These are phyloP conservation scores for Tetanocera ferruginea DNA, from an alignment of 2,888 invertebrate genomes.

Conservation along the genomic window DNA sequence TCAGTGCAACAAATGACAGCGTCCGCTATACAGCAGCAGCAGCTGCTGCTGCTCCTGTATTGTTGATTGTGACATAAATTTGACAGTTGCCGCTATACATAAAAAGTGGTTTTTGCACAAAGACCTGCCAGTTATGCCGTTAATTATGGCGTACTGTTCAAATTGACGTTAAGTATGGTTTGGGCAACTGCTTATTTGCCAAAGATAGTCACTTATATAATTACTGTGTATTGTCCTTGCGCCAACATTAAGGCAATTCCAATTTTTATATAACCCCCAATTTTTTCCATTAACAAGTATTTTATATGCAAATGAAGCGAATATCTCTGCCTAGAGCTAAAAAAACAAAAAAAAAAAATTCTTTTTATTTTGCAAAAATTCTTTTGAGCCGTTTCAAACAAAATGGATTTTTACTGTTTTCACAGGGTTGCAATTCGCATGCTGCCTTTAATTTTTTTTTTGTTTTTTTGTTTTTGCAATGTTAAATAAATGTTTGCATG, in stretches of 20 bases:
- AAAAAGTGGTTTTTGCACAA: not conserved
- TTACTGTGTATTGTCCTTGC: not conserved
- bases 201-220: not conserved
- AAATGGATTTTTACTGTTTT: too few relatives aligned
- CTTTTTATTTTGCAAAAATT: too few relatives aligned
- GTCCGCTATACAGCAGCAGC: not conserved
- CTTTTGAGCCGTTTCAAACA: too few relatives aligned
- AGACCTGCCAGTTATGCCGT: not conserved
- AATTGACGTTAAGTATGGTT: not conserved
- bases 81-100: not conserved
- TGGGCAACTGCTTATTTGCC: not conserved
- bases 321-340: too few relatives aligned
- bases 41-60: not conserved
- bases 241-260: not conserved
- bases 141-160: not conserved
- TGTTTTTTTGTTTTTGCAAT: too few relatives aligned
- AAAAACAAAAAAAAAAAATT: too few relatives aligned
- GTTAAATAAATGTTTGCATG: too few relatives aligned
- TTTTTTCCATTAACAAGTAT: not conserved
- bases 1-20: constrained; percentile 20
- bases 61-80: constrained; percentile 7
- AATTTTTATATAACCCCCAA: not conserved
- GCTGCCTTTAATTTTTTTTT: too few relatives aligned
- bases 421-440: too few relatives aligned
- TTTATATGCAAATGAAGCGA: constrained; percentile 3